Evolutionary conservation across 2,888 invertebrate species (phyloP).

Genomic region (Dione juno): DNA sequence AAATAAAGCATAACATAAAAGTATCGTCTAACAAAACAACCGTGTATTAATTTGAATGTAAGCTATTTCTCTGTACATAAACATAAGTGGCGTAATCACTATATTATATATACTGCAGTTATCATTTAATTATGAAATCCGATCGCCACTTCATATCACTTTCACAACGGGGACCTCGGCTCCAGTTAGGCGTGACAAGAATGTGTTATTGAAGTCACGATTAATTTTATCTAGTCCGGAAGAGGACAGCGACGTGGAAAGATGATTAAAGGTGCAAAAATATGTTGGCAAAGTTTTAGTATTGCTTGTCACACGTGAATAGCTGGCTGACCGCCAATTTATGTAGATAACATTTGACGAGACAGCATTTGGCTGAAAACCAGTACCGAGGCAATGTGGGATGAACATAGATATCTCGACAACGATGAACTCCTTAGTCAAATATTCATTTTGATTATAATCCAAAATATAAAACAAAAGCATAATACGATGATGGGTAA

Average conservation of each 20-base stretch:
- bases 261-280: constrained; percentile 55
- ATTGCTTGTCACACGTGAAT: constrained; percentile 60
- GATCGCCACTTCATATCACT: constrained; percentile 29
- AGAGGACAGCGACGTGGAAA: constrained; percentile 64
- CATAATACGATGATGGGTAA: background rate
- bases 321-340: constrained; percentile 57
- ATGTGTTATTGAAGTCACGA: constrained; percentile 52
- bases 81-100: constrained; percentile 5
- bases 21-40: constrained; percentile 16
- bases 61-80: constrained; percentile 2
- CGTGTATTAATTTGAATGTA: background rate
- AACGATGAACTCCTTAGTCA: constrained; percentile 14
- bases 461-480: background rate
- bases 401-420: constrained; percentile 50
- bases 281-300: constrained; percentile 47
- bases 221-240: constrained; percentile 59
- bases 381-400: constrained; percentile 65
- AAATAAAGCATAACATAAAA: constrained; percentile 41
- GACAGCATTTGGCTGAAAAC: constrained; percentile 61
- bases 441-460: background rate
- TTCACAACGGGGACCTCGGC: constrained; percentile 18
- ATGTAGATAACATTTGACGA: constrained; percentile 45
- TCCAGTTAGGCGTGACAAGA: constrained; percentile 49
- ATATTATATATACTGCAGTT: constrained; percentile 11
- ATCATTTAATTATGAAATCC: constrained; percentile 31